Evolutionary conservation across 2,113 vertebrate genomes (phyloP).

Genomic region (Aptenodytes forsteri): DNA sequence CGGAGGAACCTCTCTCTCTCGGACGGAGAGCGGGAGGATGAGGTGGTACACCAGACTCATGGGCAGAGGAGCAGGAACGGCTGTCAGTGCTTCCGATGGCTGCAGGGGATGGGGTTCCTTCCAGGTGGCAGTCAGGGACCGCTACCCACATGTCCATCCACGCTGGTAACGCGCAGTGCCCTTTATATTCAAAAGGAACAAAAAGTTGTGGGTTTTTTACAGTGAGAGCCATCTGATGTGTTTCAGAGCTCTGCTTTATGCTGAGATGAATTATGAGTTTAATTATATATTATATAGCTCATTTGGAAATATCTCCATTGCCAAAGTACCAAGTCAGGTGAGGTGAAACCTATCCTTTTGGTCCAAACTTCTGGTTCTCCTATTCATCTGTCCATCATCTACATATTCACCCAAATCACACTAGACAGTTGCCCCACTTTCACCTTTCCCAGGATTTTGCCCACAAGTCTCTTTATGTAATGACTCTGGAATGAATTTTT

Average conservation of each 20-base stretch:
- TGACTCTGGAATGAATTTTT: background rate
- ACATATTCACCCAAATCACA: background rate
- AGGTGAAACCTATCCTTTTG: background rate
- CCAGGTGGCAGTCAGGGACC: background rate
- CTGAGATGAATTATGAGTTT: background rate
- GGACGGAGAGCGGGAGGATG: background rate
- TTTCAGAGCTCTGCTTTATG: background rate
- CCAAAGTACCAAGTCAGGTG: background rate
- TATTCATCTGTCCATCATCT: background rate
- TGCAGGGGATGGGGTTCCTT: background rate
- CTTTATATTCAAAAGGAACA: background rate
- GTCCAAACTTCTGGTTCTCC: background rate
- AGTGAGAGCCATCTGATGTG: background rate
- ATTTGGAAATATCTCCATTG: background rate
- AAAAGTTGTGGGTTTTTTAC: background rate
- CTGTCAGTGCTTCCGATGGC: background rate
- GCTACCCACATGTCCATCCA: rapidly evolving
- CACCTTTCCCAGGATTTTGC: background rate
- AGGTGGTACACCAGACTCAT: background rate
- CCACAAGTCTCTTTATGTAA: background rate
- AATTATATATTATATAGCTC: background rate
- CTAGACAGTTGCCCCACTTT: background rate
- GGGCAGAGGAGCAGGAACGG: background rate
- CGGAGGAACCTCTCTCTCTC: rapidly evolving
- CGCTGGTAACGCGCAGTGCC: rapidly evolving